A percentile compares a stretch with the other conserved stretches of the same genome.
Evolutionary conservation across 2,797 vertebrate genomes (phyloP).

Genomic region (Microhierax caerulescens): DNA sequence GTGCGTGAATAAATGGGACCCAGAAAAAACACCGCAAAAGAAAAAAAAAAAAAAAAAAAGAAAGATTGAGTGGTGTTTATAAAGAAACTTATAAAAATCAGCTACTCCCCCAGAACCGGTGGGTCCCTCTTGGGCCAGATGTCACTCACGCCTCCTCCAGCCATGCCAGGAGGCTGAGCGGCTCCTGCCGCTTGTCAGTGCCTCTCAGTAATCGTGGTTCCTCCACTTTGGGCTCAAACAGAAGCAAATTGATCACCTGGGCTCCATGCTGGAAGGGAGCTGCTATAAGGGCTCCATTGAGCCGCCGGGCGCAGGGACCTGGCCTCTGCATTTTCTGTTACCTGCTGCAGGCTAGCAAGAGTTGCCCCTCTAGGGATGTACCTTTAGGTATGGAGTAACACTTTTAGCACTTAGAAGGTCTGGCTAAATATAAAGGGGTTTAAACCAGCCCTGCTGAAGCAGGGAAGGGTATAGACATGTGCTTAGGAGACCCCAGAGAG

Average conservation of each 20-base stretch:
- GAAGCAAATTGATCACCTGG: constrained; percentile 74
- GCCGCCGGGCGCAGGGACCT: neutral
- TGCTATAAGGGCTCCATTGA: neutral
- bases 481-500: neutral
- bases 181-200: neutral
- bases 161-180: rapidly evolving
- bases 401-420: neutral
- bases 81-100: neutral
- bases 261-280: constrained; percentile 8
- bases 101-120: neutral
- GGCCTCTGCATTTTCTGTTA: neutral
- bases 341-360: neutral
- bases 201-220: neutral
- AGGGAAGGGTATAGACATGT: neutral
- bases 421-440: neutral
- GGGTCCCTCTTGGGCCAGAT: neutral
- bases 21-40: neutral
- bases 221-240: neutral
- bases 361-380: neutral
- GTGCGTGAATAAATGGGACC: neutral
- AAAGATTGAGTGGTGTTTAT: neutral
- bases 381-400: neutral
- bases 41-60: neutral
- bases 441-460: neutral
- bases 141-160: neutral